Percentiles rank a stretch among this genome's conserved stretches.
phyloP scores from a whole-genome alignment of 2,888 invertebrate genomes.

The Noctua janthina region DNA sequence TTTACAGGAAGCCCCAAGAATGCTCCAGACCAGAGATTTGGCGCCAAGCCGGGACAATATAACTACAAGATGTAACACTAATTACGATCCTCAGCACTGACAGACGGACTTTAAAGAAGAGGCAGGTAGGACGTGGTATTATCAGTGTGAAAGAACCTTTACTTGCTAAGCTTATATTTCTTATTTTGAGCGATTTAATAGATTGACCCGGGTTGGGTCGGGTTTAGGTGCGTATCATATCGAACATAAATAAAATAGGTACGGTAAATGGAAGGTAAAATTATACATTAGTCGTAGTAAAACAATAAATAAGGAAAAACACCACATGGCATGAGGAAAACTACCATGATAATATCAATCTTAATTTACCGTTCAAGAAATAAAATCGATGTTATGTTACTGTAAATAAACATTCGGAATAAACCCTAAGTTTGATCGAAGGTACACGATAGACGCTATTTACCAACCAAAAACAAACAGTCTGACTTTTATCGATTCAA shows the following conservation, averaged over 20 bases:
- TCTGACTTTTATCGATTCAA: conserved; percentile 35
- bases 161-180: background rate
- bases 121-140: background rate
- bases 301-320: conserved; percentile 34
- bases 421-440: conserved; percentile 23
- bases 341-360: conserved; percentile 13
- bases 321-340: conserved; percentile 41
- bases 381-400: conserved; percentile 21
- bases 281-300: conserved; percentile 13
- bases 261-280: conserved; percentile 1
- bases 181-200: background rate
- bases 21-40: background rate
- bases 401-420: conserved; percentile 26
- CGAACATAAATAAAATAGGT: background rate
- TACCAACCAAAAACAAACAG: conserved; percentile 41
- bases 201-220: background rate
- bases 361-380: conserved; percentile 5
- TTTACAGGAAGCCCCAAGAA: background rate
- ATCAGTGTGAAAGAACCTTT: background rate
- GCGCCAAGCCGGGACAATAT: background rate
- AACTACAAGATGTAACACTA: background rate
- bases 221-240: background rate
- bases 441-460: conserved; percentile 21
- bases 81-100: background rate
- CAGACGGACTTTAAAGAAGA: background rate